Conservation (phyloP, 1,140 invertebrate species). For the Gyrodactylus bullatarudis region DNA sequence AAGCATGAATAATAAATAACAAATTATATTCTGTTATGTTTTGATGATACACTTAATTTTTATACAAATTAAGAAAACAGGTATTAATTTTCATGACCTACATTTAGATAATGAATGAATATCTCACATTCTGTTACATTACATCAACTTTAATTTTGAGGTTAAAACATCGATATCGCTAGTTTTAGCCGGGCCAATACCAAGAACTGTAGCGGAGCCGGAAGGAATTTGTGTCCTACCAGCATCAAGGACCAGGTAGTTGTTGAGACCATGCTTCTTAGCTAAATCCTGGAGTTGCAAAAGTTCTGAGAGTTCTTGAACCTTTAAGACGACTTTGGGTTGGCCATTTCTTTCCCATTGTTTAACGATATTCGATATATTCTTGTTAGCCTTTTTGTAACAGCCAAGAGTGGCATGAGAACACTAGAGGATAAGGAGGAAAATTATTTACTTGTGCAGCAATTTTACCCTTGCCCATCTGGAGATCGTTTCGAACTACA, state of each 20-base stretch:
- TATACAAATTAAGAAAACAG: too few relatives aligned
- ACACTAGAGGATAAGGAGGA: constrained; percentile 26
- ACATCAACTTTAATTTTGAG: neutral
- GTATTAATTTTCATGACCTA: too few relatives aligned
- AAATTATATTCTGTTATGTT: too few relatives aligned
- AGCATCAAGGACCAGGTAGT: constrained; percentile 43
- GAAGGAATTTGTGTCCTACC: constrained; percentile 52
- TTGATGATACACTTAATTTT: too few relatives aligned
- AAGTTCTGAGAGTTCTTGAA: constrained; percentile 22
- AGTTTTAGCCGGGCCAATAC: constrained; percentile 34
- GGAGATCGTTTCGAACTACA: constrained; percentile 49
- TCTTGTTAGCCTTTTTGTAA: constrained; percentile 30
- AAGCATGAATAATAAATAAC: too few relatives aligned
- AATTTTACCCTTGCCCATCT: constrained; percentile 72
- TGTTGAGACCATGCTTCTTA: constrained; percentile 30
- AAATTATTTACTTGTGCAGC: constrained; percentile 30
- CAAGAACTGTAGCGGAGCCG: constrained; percentile 51
- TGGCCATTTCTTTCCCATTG: constrained; percentile 42
- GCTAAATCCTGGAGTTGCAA: constrained; percentile 29
- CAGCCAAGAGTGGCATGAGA: constrained; percentile 45
- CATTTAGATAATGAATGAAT: too few relatives aligned
- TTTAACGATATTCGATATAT: constrained; percentile 28
- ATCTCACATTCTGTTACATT: too few relatives aligned
- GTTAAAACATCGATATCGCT: neutral
- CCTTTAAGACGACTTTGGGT: constrained; percentile 42